A percentile compares a stretch with the other conserved stretches of the same genome.
Evolutionary conservation across 2,888 invertebrate genomes (phyloP).

Genomic region (Chesias legatella): DNA sequence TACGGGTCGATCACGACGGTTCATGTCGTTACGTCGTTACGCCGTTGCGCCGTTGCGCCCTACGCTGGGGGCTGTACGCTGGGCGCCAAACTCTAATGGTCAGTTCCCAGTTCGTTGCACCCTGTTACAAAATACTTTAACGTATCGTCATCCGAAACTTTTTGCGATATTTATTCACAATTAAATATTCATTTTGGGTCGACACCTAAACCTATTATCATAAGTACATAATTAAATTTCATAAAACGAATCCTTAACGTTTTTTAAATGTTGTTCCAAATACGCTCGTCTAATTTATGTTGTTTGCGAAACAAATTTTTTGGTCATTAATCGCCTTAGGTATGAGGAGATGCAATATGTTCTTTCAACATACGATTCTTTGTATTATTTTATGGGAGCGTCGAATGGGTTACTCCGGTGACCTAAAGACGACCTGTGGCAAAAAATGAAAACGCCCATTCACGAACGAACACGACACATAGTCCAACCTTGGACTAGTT

Average conservation of each 20-base stretch:
- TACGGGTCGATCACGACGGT: conserved; percentile 50
- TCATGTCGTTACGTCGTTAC: no score
- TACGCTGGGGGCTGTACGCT: conserved; percentile 36
- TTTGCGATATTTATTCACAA: conserved; percentile 61
- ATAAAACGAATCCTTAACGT: conserved; percentile 54
- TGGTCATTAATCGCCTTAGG: conserved; percentile 30
- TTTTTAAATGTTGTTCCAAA: conserved; percentile 48
- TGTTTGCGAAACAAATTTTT: conserved; percentile 46
- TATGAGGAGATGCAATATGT: conserved; percentile 33
- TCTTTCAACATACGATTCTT: conserved; percentile 48
- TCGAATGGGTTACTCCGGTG: conserved; percentile 61
- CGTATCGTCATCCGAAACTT: conserved; percentile 57
- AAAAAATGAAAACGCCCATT: conserved; percentile 70
- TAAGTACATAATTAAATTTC: conserved; percentile 69
- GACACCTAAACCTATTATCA: conserved; percentile 59
- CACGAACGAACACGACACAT: conserved; percentile 48
- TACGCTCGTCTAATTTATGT: conserved; percentile 47
- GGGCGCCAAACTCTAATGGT: conserved; percentile 61
- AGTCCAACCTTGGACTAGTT: conserved; percentile 74
- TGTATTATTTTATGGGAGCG: conserved; percentile 51
- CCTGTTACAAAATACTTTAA: conserved; percentile 69
- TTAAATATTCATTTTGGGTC: conserved; percentile 58
- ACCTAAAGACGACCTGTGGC: conserved; percentile 71
- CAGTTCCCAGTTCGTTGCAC: conserved; percentile 69
- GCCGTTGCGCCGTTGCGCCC: no score